Evolutionary conservation across 2,888 invertebrate species (phyloP).

Genomic region (Dolomedes plantarius): DNA sequence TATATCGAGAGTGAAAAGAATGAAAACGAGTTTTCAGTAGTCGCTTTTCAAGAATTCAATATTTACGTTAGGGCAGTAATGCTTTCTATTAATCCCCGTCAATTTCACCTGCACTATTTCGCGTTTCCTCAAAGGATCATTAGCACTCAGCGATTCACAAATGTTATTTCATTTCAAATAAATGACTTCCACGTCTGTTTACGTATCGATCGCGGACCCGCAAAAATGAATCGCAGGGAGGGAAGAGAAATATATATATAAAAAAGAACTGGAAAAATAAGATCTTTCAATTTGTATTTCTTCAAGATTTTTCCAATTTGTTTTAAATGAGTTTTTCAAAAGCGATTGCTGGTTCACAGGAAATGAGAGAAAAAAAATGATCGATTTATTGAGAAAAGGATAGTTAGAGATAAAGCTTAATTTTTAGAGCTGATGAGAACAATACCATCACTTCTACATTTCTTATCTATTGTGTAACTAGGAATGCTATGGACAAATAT

Average conservation of each 20-base stretch:
- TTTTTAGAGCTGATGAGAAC: too few species aligned
- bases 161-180: slow-evolving; percentile 1
- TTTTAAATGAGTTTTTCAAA: neutral
- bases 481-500: too few species aligned
- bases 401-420: too few species aligned
- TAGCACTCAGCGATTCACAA: neutral
- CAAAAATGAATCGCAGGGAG: neutral
- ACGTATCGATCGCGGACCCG: neutral
- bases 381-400: too few species aligned
- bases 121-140: neutral
- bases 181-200: neutral
- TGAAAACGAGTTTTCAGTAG: neutral
- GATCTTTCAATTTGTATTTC: neutral
- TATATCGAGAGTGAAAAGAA: neutral
- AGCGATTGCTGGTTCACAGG: neutral
- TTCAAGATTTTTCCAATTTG: neutral
- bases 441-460: too few species aligned
- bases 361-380: neutral
- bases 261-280: neutral
- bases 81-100: neutral
- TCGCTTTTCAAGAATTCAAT: neutral
- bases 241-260: neutral
- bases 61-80: neutral
- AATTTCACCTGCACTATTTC: neutral
- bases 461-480: too few species aligned